A percentile compares a stretch with the other conserved stretches of the same genome.
phyloP scores from a whole-genome alignment of 2,113 vertebrate species.

The Noctilio leporinus region DNA sequence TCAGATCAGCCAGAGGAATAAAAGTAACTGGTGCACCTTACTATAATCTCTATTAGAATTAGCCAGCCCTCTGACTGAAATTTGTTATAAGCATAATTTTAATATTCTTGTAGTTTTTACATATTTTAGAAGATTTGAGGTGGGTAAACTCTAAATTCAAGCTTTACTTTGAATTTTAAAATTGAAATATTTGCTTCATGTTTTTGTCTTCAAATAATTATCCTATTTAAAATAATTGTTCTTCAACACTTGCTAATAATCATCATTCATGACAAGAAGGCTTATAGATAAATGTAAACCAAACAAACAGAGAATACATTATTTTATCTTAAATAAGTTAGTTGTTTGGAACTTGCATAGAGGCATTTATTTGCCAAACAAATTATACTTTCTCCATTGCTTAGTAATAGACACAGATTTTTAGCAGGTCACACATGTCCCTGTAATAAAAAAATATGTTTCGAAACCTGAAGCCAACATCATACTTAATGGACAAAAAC shows the following conservation, averaged over 20 bases:
- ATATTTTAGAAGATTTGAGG: background rate
- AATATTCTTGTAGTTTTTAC: background rate
- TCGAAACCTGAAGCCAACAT: no score
- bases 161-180: background rate
- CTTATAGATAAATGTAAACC: background rate
- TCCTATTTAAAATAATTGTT: background rate
- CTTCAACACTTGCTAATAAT: background rate
- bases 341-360: background rate
- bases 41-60: background rate
- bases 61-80: background rate
- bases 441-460: no score
- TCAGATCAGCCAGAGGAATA: background rate
- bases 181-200: background rate
- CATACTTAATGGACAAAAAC: no score
- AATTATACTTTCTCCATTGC: background rate
- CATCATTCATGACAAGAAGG: background rate
- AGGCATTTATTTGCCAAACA: background rate
- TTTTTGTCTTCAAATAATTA: slow-evolving; percentile 14
- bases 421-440: background rate
- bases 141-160: background rate
- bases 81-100: background rate
- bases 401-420: background rate
- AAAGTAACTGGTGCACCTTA: background rate
- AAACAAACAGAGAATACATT: background rate
- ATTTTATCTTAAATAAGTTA: background rate